These are phyloP conservation scores for Nephrotoma guestfalica DNA, from an alignment of 2,888 invertebrate genomes.

Conservation along the genomic window DNA sequence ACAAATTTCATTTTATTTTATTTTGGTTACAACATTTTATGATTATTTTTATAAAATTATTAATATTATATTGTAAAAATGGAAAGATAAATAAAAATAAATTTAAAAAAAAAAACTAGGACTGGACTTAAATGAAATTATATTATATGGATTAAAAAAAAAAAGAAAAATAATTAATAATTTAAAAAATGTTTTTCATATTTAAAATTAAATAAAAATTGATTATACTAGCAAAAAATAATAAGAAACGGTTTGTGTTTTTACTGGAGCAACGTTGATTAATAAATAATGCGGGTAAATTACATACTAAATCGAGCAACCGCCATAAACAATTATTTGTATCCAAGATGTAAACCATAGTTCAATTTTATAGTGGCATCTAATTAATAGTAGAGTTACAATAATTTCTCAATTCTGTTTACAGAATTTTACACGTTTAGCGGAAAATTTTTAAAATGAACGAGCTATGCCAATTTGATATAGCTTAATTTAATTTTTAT, in stretches of 20 bases:
- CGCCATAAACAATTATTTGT: too few relatives aligned
- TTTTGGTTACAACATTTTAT: not conserved
- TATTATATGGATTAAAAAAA: not conserved
- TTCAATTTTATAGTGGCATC: too few relatives aligned
- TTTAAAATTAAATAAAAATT: not conserved
- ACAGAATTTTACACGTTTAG: too few relatives aligned
- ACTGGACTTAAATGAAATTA: not conserved
- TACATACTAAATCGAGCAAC: too few relatives aligned
- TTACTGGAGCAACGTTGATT: not conserved
- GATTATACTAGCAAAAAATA: not conserved
- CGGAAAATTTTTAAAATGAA: too few relatives aligned
- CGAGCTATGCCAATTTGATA: too few relatives aligned
- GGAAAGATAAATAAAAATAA: not conserved
- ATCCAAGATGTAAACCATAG: too few relatives aligned
- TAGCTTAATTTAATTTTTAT: too few relatives aligned
- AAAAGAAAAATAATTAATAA: not conserved
- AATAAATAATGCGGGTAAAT: too few relatives aligned
- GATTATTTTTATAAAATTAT: not conserved
- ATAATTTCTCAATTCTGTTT: too few relatives aligned
- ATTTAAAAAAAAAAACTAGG: not conserved
- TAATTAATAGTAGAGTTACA: too few relatives aligned
- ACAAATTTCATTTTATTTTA: not conserved
- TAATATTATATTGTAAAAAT: not conserved
- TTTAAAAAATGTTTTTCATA: not conserved
- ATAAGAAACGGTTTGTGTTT: not conserved